Conservation (phyloP, 2,113 vertebrate genomes). For the Turnix velox region DNA sequence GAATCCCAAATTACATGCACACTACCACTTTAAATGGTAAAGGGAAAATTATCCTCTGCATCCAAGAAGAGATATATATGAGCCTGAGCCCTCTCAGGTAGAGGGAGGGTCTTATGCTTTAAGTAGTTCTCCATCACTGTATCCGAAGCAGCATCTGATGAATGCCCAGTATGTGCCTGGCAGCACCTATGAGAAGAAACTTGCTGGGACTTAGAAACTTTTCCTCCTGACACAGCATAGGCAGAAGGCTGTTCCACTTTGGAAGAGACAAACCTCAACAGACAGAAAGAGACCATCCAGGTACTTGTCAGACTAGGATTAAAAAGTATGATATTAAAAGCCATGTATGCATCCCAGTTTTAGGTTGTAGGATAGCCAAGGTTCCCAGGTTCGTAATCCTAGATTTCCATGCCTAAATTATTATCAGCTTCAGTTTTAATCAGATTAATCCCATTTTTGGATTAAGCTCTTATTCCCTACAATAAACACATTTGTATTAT, state of each 20-base stretch:
- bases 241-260: background rate
- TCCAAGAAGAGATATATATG: fast-evolving
- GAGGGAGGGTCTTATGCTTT: background rate
- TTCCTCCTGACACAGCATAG: background rate
- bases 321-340: background rate
- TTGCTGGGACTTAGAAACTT: background rate
- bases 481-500: background rate
- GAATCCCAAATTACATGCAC: background rate
- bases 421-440: background rate
- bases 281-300: background rate
- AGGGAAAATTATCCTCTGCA: background rate
- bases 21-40: background rate
- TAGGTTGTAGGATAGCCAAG: background rate
- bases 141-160: background rate
- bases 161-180: background rate
- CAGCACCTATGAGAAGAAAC: background rate
- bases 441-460: background rate
- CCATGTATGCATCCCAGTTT: background rate
- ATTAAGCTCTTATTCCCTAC: background rate
- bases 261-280: background rate
- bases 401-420: background rate
- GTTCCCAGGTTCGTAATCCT: background rate
- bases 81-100: background rate
- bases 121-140: background rate
- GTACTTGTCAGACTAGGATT: background rate